These are phyloP conservation scores for Lysandra bellargus DNA, from an alignment of 2,888 invertebrate species.

Conservation along the genomic window DNA sequence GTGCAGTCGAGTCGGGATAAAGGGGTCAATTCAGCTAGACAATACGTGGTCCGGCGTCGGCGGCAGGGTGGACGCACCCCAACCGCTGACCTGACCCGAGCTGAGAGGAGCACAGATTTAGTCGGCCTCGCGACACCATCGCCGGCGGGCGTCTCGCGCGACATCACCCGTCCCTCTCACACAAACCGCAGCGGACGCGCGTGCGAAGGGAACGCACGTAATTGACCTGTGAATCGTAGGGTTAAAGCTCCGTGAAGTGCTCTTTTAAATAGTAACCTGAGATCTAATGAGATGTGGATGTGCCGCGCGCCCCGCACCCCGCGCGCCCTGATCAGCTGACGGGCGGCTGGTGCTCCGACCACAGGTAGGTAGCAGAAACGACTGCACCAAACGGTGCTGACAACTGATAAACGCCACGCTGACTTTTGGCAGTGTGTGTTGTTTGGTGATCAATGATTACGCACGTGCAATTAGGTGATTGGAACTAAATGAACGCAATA, in stretches of 20 bases:
- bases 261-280: conserved; percentile 39
- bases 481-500: neutral
- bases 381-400: neutral
- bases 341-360: conserved; percentile 8
- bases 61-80: conserved; percentile 51
- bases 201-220: conserved; percentile 55
- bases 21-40: conserved; percentile 31
- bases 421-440: neutral
- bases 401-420: neutral
- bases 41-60: conserved; percentile 34
- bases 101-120: conserved; percentile 74
- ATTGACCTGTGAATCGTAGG: conserved; percentile 50
- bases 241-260: conserved; percentile 44
- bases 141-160: conserved; percentile 52
- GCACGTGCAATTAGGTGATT: neutral
- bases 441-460: neutral
- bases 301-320: neutral
- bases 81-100: conserved; percentile 73
- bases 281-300: conserved; percentile 23
- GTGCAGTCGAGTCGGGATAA: conserved; percentile 7
- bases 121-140: conserved; percentile 71
- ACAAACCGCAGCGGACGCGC: conserved; percentile 52
- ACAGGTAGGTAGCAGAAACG: neutral
- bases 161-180: conserved; percentile 52
- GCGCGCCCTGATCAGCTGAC: conserved; percentile 19